Evolutionary conservation across 1,140 invertebrate genomes (phyloP).

Genomic region (Drosophila bipectinata): DNA sequence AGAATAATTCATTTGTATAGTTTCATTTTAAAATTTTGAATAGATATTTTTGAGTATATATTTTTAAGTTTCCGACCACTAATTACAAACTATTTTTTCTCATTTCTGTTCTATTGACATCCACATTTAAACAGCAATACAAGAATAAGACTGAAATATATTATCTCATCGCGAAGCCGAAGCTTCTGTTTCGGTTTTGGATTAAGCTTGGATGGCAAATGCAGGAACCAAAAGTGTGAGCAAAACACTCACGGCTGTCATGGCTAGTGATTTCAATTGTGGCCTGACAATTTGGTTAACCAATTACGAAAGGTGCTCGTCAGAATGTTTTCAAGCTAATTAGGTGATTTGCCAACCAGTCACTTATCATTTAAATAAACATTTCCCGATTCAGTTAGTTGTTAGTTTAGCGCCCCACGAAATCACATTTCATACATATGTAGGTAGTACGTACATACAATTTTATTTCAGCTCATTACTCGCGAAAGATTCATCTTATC

Average conservation of each 20-base stretch:
- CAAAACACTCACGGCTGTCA: not conserved
- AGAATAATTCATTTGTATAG: too few species aligned
- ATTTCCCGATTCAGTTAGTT: slow-evolving; percentile 17
- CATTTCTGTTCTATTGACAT: not conserved
- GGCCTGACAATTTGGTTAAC: slow-evolving; percentile 17
- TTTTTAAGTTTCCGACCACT: too few species aligned
- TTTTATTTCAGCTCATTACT: slow-evolving; percentile 33
- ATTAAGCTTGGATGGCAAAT: not conserved
- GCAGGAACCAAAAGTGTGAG: not conserved
- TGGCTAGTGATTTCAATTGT: slow-evolving; percentile 1
- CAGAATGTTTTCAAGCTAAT: slow-evolving; percentile 13
- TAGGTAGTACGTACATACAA: slow-evolving; percentile 34
- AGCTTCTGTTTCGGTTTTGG: too few species aligned
- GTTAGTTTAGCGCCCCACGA: slow-evolving; percentile 29
- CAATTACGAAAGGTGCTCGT: slow-evolving; percentile 16
- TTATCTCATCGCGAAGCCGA: too few species aligned
- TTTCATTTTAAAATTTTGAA: too few species aligned
- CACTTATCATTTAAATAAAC: slow-evolving; percentile 40
- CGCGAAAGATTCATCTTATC: slow-evolving; percentile 10
- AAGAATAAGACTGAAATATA: too few species aligned
- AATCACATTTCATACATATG: slow-evolving; percentile 16
- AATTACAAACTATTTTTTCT: too few species aligned
- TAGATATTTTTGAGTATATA: too few species aligned
- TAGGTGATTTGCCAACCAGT: slow-evolving; percentile 21
- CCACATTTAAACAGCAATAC: not conserved